phyloP scores from a whole-genome alignment of 2,888 invertebrate species.

The Chironomus tentans region DNA sequence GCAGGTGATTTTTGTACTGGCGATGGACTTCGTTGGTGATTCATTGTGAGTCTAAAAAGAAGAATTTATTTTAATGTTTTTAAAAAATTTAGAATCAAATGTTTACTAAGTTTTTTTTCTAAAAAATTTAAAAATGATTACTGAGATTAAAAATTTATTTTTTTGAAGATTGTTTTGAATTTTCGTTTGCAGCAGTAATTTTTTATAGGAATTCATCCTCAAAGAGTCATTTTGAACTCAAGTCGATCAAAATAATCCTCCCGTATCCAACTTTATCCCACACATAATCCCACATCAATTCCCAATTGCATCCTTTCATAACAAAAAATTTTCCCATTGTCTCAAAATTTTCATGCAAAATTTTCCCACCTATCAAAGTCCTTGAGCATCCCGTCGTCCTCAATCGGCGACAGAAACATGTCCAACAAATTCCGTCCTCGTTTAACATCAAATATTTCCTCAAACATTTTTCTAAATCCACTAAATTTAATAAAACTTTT shows the following conservation, averaged over 20 bases:
- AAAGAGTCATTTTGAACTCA: too few species aligned
- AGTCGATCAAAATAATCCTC: not conserved
- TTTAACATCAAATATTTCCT: slow-evolving; percentile 21
- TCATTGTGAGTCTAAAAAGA: slow-evolving; percentile 1
- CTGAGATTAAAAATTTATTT: too few species aligned
- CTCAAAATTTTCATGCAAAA: not conserved
- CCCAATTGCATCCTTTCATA: not conserved
- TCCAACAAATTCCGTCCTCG: slow-evolving; percentile 1
- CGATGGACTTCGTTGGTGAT: not conserved
- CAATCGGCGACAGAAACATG: slow-evolving; percentile 7
- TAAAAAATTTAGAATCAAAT: too few species aligned
- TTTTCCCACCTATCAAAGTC: slow-evolving; percentile 16
- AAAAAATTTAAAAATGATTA: too few species aligned
- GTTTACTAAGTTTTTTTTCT: too few species aligned
- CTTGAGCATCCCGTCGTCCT: slow-evolving; percentile 8
- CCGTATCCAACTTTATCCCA: not conserved
- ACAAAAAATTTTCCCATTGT: not conserved
- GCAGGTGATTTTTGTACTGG: not conserved
- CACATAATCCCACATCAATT: not conserved
- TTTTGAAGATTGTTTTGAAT: too few species aligned
- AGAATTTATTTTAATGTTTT: too few species aligned
- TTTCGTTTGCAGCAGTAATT: too few species aligned
- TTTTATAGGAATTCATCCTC: too few species aligned
- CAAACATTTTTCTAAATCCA: slow-evolving; percentile 8
- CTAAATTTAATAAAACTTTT: not conserved